These are phyloP conservation scores for Lampris megalopsis DNA, from an alignment of 2,113 vertebrate genomes.

Conservation along the genomic window DNA sequence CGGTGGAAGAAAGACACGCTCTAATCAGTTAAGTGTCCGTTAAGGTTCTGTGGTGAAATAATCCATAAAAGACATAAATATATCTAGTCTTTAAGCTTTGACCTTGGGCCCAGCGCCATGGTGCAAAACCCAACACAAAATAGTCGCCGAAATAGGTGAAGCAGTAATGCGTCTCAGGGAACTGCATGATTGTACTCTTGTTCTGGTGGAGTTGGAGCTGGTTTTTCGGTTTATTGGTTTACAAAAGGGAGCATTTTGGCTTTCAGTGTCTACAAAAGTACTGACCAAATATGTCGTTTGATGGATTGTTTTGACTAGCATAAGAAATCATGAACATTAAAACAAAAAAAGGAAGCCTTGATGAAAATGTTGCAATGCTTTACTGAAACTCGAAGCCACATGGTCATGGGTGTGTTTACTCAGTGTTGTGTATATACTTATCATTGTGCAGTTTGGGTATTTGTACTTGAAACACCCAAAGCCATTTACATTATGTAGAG, in stretches of 20 bases:
- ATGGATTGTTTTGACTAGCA: constrained; percentile 23
- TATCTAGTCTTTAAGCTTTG: neutral
- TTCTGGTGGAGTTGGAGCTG: constrained; percentile 38
- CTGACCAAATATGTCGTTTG: constrained; percentile 11
- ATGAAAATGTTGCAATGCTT: constrained; percentile 47
- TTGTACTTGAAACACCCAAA: constrained; percentile 71
- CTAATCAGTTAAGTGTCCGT: neutral
- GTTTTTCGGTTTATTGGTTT: constrained; percentile 26
- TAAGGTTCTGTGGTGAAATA: constrained; percentile 10
- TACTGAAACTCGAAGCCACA: constrained; percentile 17
- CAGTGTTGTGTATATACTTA: constrained; percentile 55
- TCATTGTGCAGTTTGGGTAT: constrained; percentile 67
- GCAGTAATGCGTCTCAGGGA: constrained; percentile 73
- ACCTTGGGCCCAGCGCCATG: constrained; percentile 27
- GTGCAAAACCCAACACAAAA: constrained; percentile 8
- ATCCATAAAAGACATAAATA: neutral
- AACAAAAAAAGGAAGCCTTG: constrained; percentile 30
- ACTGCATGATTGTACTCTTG: constrained; percentile 75
- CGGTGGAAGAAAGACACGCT: constrained; percentile 2
- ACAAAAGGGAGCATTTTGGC: constrained; percentile 20
- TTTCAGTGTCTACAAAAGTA: constrained; percentile 4
- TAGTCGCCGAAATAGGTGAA: constrained; percentile 22
- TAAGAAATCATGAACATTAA: constrained; percentile 20
- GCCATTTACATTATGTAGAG: constrained; percentile 66
- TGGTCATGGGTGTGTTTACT: constrained; percentile 54